Evolutionary conservation across 2,797 vertebrate species (phyloP), one percentile per base, ranked within the genome.

Genomic region (Pygocentrus nattereri): DNA sequence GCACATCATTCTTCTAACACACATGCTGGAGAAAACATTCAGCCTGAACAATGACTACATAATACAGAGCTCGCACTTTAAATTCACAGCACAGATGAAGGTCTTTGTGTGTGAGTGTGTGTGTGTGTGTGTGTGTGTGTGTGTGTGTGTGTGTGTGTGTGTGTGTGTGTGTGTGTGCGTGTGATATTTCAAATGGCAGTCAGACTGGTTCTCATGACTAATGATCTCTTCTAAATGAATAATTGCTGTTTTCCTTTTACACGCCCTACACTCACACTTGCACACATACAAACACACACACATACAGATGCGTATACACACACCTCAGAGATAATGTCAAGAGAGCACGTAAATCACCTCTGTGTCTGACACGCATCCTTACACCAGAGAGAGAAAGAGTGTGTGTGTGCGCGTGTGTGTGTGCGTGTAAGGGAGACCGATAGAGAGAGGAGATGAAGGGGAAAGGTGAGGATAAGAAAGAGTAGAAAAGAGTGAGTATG

Each of bases 301-400:
- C 44, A 81, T 44, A 47, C 67, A 77, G 52, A 71, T 50, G 72
- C 47, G 49, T 30, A 83, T 25, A 74, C 47, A 79, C 81, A 79
- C 67, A 77, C 49, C 75, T 85, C 74, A 74, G 80, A 71, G 31
- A 54, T 91, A 91, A 90, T 92, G 85, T 80, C 87, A 87, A 89
- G 79, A 91, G 90, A 80, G 69, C 62, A 81, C 21, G 74, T 85
- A 85, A 85, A 85, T 87, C 81, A 83, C 82, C 19, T 89, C 87
- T 86, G 76, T 88, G 88, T 91, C 83, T 78, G 78, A 85, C 78
- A 83, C 38, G 75, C 82, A 81, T 83, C 78, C 81, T 70, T 81
- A 85, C 69, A 72, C 81, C 34, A 31, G 41, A 65, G 82, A 68
- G 82, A 59, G 49, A 73, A 25, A 44, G 19, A 8, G 47, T 50